These are phyloP conservation scores for Machimus atricapillus DNA, from an alignment of 2,888 invertebrate species.

Conservation along the genomic window DNA sequence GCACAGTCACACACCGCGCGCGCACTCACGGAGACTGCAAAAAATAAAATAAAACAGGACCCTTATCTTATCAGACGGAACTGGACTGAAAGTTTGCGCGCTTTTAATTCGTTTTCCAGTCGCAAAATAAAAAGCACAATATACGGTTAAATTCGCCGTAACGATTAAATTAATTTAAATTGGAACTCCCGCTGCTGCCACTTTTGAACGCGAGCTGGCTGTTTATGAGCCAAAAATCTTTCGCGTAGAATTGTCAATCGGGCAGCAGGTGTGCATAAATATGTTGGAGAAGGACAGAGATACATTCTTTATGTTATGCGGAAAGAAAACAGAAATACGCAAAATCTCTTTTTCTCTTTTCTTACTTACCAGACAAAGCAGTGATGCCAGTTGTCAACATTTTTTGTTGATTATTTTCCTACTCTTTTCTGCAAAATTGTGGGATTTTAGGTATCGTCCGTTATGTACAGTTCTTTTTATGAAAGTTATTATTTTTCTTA, in stretches of 20 bases:
- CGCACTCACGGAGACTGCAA: neutral
- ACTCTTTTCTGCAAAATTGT: neutral
- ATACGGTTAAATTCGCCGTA: neutral
- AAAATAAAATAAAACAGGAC: too few species aligned
- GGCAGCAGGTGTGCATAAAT: constrained; percentile 4
- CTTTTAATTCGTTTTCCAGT: neutral
- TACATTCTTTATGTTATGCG: neutral
- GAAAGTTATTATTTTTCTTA: neutral
- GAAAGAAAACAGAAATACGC: neutral
- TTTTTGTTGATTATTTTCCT: neutral
- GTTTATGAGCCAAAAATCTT: constrained; percentile 10
- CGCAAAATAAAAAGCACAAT: neutral
- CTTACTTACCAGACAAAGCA: neutral
- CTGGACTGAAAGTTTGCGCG: neutral
- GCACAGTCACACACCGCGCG: neutral
- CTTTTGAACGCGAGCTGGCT: neutral
- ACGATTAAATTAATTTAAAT: neutral
- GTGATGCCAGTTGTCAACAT: neutral
- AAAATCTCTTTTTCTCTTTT: neutral
- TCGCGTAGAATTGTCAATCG: neutral
- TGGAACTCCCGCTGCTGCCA: neutral
- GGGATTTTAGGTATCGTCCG: neutral
- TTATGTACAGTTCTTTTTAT: neutral
- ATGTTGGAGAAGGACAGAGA: neutral
- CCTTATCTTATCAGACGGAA: neutral